Percentiles rank a stretch among this genome's conserved stretches.
These are phyloP conservation scores for Enteromius paludinosus DNA, from an alignment of 2,797 vertebrate genomes.

Conservation along the genomic window DNA sequence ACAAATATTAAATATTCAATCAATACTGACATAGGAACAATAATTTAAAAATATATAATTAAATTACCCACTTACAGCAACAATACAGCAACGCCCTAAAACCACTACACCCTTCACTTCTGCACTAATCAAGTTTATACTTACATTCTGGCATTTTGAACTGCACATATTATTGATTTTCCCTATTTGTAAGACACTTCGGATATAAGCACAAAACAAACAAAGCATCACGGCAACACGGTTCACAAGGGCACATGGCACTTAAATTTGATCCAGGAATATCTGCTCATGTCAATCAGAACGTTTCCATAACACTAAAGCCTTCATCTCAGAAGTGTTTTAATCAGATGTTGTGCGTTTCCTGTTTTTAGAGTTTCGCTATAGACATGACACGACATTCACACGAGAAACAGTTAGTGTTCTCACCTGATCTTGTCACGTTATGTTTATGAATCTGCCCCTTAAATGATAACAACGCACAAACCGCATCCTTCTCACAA, in stretches of 20 bases:
- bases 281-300: neutral
- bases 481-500: neutral
- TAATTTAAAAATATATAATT: too few species aligned
- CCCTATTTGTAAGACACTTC: neutral
- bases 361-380: neutral
- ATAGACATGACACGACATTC: neutral
- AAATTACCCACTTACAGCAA: neutral
- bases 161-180: neutral
- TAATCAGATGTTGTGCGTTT: conserved; percentile 12
- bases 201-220: neutral
- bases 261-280: neutral
- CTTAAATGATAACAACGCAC: neutral
- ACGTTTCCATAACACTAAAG: neutral
- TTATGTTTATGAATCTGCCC: neutral
- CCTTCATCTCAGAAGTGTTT: neutral
- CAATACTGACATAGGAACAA: too few species aligned
- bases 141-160: neutral
- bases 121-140: neutral
- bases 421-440: neutral
- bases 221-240: neutral
- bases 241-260: neutral
- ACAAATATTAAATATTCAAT: too few species aligned
- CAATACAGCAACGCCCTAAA: neutral
- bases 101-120: neutral
- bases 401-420: neutral